Percentiles rank a stretch among this genome's conserved stretches.
Conservation (phyloP, 2,797 vertebrate genomes). For the Siniperca obscura region DNA sequence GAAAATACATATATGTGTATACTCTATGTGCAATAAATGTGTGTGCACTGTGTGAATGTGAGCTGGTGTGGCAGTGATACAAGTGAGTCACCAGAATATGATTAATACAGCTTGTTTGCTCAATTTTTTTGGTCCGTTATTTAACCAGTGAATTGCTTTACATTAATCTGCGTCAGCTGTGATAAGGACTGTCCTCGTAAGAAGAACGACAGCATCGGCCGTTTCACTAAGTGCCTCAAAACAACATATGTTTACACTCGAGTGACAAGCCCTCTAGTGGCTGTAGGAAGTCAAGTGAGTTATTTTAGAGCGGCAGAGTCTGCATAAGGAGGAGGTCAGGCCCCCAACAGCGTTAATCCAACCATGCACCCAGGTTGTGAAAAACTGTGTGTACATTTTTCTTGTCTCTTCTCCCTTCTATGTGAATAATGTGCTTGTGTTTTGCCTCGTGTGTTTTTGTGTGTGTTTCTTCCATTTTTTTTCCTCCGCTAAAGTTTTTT, state of each 20-base stretch:
- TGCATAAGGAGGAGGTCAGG: neutral
- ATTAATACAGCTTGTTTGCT: slow-evolving; percentile 40
- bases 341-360: too few relatives aligned
- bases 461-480: too few relatives aligned
- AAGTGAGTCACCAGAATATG: slow-evolving; percentile 60
- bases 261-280: neutral
- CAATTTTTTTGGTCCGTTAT: slow-evolving; percentile 29
- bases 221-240: neutral
- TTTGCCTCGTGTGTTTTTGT: neutral
- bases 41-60: slow-evolving; percentile 33
- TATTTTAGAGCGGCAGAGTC: neutral
- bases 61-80: slow-evolving; percentile 29
- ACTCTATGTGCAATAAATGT: slow-evolving; percentile 26
- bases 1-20: slow-evolving; percentile 40
- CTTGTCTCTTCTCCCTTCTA: too few relatives aligned
- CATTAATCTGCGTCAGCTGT: slow-evolving; percentile 5
- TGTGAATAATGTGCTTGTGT: too few relatives aligned
- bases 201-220: neutral
- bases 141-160: slow-evolving; percentile 11
- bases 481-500: too few relatives aligned
- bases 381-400: too few relatives aligned
- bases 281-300: neutral
- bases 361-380: too few relatives aligned
- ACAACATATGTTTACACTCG: neutral
- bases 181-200: neutral